phyloP scores from a whole-genome alignment of 2,113 vertebrate genomes.

The Dromaius novaehollandiae region DNA sequence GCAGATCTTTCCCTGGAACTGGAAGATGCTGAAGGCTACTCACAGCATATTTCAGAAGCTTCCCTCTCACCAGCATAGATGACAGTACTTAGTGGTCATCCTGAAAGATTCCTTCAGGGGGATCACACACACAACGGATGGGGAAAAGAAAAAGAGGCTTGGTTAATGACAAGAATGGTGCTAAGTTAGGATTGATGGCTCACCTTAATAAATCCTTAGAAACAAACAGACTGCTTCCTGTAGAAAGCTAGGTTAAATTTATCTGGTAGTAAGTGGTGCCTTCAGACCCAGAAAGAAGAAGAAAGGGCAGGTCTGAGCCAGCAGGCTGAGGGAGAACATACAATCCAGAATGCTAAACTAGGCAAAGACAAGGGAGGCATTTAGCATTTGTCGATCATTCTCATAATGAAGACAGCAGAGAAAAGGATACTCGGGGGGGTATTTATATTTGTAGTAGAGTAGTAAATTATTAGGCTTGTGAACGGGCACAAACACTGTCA shows the following conservation, averaged over 20 bases:
- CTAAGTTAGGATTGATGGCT: not conserved
- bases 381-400: not conserved
- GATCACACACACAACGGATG: not conserved
- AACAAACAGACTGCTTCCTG: not conserved
- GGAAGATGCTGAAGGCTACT: not conserved
- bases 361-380: not conserved
- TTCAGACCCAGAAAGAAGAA: not conserved
- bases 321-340: not conserved
- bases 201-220: not conserved
- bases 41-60: not conserved
- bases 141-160: not conserved
- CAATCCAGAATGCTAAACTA: not conserved
- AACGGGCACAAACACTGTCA: not conserved
- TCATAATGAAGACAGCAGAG: not conserved
- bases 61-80: not conserved
- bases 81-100: not conserved
- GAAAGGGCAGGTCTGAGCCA: not conserved
- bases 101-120: not conserved
- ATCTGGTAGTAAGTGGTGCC: not conserved
- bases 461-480: slow-evolving; percentile 23
- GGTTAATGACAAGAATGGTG: not conserved
- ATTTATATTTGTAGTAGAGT: not conserved
- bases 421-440: not conserved
- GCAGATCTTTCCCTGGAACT: not conserved
- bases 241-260: not conserved